These are phyloP conservation scores for Zaprionus tsacasi DNA, from an alignment of 1,140 invertebrate genomes.

Conservation along the genomic window DNA sequence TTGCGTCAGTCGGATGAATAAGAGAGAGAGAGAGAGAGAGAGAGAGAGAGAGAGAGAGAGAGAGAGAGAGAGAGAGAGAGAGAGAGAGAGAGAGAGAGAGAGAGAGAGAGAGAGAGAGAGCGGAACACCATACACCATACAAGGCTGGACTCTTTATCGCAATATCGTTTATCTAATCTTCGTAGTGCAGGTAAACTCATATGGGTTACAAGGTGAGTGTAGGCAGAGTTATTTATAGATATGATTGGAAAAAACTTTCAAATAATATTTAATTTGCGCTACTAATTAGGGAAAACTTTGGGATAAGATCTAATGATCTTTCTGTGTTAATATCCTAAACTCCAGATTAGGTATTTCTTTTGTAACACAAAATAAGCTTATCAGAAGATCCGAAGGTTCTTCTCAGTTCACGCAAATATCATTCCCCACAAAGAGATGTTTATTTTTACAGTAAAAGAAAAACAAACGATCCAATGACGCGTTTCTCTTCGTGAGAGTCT, in stretches of 20 bases:
- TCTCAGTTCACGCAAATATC: not conserved
- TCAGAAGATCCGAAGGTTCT: constrained; percentile 8
- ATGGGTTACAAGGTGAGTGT: not conserved
- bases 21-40: not conserved
- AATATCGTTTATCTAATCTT: not conserved
- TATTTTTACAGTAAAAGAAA: constrained; percentile 6
- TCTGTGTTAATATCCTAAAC: no score
- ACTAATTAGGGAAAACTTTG: not conserved
- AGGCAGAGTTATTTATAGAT: not conserved
- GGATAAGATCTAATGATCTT: no score
- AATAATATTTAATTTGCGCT: not conserved
- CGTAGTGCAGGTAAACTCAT: not conserved
- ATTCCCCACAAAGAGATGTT: not conserved
- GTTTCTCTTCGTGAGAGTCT: constrained; percentile 33
- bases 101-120: not conserved
- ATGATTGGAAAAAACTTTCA: not conserved
- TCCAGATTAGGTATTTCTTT: not conserved
- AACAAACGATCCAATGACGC: constrained; percentile 44
- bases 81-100: not conserved
- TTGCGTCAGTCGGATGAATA: constrained; percentile 21
- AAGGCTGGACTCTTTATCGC: not conserved
- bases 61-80: not conserved
- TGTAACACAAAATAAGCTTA: constrained; percentile 6
- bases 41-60: not conserved
- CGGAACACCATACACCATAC: not conserved